Base-by-base conservation (phyloP, 37 sponge, comb jelly and placozoan species). In the Cliona cf. orientalis region DNA sequence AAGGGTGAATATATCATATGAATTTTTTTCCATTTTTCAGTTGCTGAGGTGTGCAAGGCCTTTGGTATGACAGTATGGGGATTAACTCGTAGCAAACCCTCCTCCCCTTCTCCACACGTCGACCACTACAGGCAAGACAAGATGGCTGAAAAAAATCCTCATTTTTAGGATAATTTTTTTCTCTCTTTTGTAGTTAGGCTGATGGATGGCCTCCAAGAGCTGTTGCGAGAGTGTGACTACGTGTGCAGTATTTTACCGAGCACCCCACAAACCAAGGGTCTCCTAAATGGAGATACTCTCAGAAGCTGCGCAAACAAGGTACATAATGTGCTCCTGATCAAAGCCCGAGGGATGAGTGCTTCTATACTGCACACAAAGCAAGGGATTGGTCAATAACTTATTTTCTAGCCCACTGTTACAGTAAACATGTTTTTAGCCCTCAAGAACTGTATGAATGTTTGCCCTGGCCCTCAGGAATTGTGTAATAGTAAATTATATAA, bases 61-160 rank as follows among this genome's bases (percentile, higher is more conserved):
- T 21, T 88, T 39, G 83, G 78, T 14, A 88, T 88, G 89, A 76
- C 69, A 3, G 82, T 81, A 7, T 88, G 89, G 89, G 89, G 89
- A 7, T 46, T 88, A 7, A 57, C 76, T 2, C 66, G 76, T 0
- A 74, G 58, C 61, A 46, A 25, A 72, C 38, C 56, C 12, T 28
- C 63, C 31, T n/a, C 53, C n/a, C 32, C 19, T 21, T 63, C n/a
- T 60, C 66, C 86, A 29, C 44, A 59, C 45, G 57, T 86, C n/a
- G 73, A 79, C 32, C 72, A 86, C 21, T 71, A 78, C 72, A 78
- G 84, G 84, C 76, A 4, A 66, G 11, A 26, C 0, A n/a, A n/a
- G n/a, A n/a, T n/a, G n/a, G n/a, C 17, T 11, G 14, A 49, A 49
- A 49, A 19, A 49, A 19, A 49, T 19, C 55, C 55, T 19, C 14